A percentile compares a stretch with the other conserved stretches of the same genome.
These are phyloP conservation scores for Pteronotus mesoamericanus DNA, from an alignment of 2,797 vertebrate genomes.

Conservation along the genomic window DNA sequence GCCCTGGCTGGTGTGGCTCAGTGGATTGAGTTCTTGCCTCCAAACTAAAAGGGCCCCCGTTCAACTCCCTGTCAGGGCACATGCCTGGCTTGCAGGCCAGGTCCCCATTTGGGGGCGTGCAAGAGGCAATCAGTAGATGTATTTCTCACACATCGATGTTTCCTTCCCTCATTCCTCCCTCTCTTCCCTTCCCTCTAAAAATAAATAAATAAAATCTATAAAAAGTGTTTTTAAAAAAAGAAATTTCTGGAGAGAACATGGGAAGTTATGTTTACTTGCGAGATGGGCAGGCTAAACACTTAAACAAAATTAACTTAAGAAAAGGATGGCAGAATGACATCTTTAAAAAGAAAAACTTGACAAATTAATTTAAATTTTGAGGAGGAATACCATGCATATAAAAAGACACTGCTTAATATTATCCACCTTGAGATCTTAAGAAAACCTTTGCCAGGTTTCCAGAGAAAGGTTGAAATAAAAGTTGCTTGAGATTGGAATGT, in stretches of 20 bases:
- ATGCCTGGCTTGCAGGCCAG: neutral
- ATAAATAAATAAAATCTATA: neutral
- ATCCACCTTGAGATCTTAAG: neutral
- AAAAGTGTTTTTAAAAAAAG: neutral
- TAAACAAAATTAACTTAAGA: neutral
- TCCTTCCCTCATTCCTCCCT: neutral
- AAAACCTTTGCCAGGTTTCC: conserved; percentile 6
- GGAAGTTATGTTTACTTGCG: neutral
- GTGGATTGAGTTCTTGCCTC: neutral
- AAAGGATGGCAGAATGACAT: neutral
- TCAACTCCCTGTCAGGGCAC: neutral
- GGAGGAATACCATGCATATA: neutral
- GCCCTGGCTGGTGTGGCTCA: neutral
- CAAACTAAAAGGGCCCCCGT: neutral
- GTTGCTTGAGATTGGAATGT: neutral
- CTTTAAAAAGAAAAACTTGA: neutral
- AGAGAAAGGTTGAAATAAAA: neutral
- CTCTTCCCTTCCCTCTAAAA: neutral
- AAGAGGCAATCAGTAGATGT: neutral
- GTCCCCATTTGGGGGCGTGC: neutral
- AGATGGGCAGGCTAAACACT: neutral
- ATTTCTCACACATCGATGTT: neutral
- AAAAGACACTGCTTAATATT: neutral
- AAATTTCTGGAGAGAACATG: neutral
- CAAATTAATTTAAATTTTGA: neutral